phyloP scores from a whole-genome alignment of 2,113 vertebrate genomes.

The Gorsachius goisagi region DNA sequence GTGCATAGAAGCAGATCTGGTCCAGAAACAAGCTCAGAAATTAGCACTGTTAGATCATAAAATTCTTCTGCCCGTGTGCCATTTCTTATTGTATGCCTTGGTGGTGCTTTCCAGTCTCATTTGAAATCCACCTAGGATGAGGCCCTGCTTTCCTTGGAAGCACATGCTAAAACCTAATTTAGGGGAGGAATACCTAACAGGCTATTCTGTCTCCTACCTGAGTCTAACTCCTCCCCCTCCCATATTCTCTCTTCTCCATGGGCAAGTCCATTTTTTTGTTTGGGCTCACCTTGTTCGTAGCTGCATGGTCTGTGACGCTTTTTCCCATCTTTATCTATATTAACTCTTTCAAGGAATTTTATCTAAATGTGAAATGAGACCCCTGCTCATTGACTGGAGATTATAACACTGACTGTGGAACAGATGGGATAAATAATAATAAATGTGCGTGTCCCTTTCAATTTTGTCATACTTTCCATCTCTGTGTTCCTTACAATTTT shows the following conservation, averaged over 20 bases:
- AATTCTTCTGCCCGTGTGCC: not conserved
- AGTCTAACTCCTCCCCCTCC: not conserved
- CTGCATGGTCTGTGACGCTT: not conserved
- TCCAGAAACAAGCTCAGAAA: not conserved
- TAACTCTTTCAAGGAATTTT: not conserved
- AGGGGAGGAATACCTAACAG: not conserved
- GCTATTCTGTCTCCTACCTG: not conserved
- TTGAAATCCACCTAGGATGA: not conserved
- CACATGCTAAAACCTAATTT: not conserved
- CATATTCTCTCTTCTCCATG: not conserved
- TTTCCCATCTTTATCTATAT: not conserved
- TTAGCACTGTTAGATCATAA: not conserved
- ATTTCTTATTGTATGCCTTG: not conserved
- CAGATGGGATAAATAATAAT: not conserved
- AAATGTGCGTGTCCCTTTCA: not conserved
- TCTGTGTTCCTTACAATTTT: not conserved
- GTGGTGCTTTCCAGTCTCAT: not conserved
- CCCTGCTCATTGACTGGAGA: not conserved
- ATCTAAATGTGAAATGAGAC: not conserved
- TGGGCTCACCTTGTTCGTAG: not conserved
- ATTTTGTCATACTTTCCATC: not conserved
- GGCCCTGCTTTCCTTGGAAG: not conserved
- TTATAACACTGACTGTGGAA: not conserved
- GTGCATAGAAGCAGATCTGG: not conserved
- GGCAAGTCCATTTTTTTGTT: not conserved